Percentiles rank a stretch among this genome's conserved stretches.
These are phyloP conservation scores for Actinostola sp. DNA, from an alignment of 92 coral and sea anemone genomes.

Conservation along the genomic window DNA sequence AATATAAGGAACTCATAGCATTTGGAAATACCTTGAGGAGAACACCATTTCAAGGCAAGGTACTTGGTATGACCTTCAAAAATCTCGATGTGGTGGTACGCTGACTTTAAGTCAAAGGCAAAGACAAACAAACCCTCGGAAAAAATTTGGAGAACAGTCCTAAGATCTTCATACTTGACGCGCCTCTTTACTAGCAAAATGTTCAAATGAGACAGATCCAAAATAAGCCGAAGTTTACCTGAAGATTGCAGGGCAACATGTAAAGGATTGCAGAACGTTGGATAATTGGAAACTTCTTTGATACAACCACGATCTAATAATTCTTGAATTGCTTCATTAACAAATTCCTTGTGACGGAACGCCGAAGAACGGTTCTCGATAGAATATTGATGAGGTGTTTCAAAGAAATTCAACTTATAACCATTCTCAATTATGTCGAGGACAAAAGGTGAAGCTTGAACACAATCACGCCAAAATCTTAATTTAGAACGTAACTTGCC, in stretches of 20 bases:
- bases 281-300: constrained; percentile 20
- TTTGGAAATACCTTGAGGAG: constrained; percentile 16
- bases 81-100: constrained; percentile 54
- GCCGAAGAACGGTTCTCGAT: constrained; percentile 55
- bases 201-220: constrained; percentile 59
- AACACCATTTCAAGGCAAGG: constrained; percentile 47
- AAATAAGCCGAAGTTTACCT: constrained; percentile 56
- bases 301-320: constrained; percentile 48
- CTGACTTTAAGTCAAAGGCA: constrained; percentile 53
- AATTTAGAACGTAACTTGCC: constrained; percentile 26
- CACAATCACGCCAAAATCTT: constrained; percentile 40
- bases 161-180: constrained; percentile 62
- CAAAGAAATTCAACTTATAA: constrained; percentile 41
- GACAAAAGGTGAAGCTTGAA: constrained; percentile 46
- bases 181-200: constrained; percentile 29
- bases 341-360: constrained; percentile 27
- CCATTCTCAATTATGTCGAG: constrained; percentile 55
- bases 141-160: constrained; percentile 63
- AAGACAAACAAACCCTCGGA: constrained; percentile 33
- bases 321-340: constrained; percentile 43
- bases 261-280: constrained; percentile 59
- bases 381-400: constrained; percentile 36
- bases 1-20: constrained; percentile 36
- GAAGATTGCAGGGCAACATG: constrained; percentile 56
- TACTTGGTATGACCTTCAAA: constrained; percentile 18